Percentiles rank a stretch among this genome's conserved stretches.
Evolutionary conservation across 2,797 vertebrate species (phyloP).

Genomic region (Acipenser oxyrinchus): DNA sequence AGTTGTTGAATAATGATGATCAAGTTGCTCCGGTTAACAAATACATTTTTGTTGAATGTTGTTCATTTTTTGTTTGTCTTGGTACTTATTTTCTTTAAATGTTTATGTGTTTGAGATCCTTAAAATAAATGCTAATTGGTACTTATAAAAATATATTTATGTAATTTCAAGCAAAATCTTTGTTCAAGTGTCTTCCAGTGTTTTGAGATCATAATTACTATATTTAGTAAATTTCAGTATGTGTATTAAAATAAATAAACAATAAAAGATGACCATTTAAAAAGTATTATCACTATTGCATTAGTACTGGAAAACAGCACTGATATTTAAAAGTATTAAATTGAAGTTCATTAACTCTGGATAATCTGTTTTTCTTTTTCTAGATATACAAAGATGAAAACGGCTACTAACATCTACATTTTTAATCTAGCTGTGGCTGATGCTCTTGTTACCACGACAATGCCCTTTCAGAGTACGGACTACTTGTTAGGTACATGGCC

Average conservation of each 20-base stretch:
- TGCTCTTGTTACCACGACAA: conserved; percentile 88
- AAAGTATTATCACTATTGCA: neutral
- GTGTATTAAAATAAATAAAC: neutral
- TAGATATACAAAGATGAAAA: conserved; percentile 98
- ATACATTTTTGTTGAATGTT: too few relatives aligned
- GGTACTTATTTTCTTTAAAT: too few relatives aligned
- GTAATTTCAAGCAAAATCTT: too few relatives aligned
- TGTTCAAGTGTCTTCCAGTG: too few relatives aligned
- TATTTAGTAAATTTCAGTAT: neutral
- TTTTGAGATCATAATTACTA: neutral
- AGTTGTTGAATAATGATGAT: too few relatives aligned
- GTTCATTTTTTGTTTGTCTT: too few relatives aligned
- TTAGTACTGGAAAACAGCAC: neutral
- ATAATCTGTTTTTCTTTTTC: conserved; percentile 12
- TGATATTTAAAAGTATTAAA: neutral
- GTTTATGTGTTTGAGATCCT: too few relatives aligned
- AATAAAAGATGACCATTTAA: neutral
- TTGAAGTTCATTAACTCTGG: neutral
- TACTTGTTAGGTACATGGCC: conserved; percentile 93
- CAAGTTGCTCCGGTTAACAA: too few relatives aligned
- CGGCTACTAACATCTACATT: conserved; percentile 96
- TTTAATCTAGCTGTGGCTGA: conserved; percentile 93
- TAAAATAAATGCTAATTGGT: too few relatives aligned
- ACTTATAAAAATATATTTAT: too few relatives aligned
- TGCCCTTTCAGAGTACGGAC: conserved; percentile 94